Evolutionary conservation across 2,888 invertebrate species (phyloP), one percentile per base, ranked within the genome.

Genomic region (Drosophila kokeensis): DNA sequence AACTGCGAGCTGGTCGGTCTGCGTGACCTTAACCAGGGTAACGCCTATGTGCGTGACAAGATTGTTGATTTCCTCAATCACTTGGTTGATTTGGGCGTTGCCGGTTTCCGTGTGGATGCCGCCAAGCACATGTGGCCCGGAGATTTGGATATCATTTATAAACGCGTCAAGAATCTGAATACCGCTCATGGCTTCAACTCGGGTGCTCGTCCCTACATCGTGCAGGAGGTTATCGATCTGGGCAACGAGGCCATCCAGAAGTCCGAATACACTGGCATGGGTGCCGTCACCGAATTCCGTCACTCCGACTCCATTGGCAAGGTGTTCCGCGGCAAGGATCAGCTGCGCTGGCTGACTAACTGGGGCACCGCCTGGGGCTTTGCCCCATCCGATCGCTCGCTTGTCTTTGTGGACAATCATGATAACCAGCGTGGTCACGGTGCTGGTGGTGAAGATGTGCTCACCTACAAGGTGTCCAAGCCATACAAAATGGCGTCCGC

Each of bases 361-460:
- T 96, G 95, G 94, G 96, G 96, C 21, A 93, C 94, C 3, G 93
- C 90, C 15, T 97, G 97, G 97, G 95, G 94, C 53, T 94, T 97
- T 27, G 90, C 96, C 1, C 93, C 94, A 13, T 94, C 94, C 0
- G 91, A 89, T 0, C 94, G 95, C 61, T 94, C 97, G 0, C 90
- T 98, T 0, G 95, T 96, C n/a, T 98, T 98, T 90, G 95, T 98
- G 40, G 98, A 98, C 90, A 98, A 98, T 93, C 98, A 98, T 90
- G 98, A 98, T 92, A 97, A 97, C 91, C 98, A 98, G 92, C 94
- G 98, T 89, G 96, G 96, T 5, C 95, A 96, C 76, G 95, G 95
- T 58, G 95, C 95, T 54, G 94, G 93, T 11, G 95, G 95, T 54
- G 94, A 93, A 11, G 91, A 93, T 69, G 95, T 96, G 50, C 94